Base-by-base conservation (phyloP, 2,888 invertebrate genomes). In the Trichogramma evanescens region DNA sequence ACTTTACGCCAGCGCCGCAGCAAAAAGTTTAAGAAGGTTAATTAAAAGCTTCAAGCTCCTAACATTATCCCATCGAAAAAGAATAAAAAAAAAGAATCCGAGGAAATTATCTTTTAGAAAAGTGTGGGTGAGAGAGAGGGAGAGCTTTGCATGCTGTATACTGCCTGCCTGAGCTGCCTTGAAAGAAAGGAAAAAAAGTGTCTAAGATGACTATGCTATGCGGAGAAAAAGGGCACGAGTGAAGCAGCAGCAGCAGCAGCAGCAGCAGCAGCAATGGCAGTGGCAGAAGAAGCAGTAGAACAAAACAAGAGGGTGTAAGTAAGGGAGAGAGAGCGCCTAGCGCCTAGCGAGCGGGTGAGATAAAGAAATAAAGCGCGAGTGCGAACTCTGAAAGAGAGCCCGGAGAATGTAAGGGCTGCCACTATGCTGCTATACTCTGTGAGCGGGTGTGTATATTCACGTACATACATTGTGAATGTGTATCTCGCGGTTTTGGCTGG, bases 341-440 rank as follows among this genome's bases (percentile, higher is more conserved):
- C 38, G 52, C 7, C 10, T 44, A 58, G 26, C 26, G 58, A 45
- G 61, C 45, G 50, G 51, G 43, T 40, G 64, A 60, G 53, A 58
- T 51, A 56, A 58, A 61, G 54, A 54, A 60, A 59, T 57, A 62
- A 61, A 60, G 52, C 26, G 63, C 61, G 55, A 52, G 26, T 55
- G 58, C 50, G 58, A 26, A 44, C 48, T 26, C 38, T n/a, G 26
- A 62, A 66, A 66, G 66, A 60, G 61, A 60, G 50, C 10, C 55
- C 40, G 43, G 54, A 58, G 54, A 50, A 50, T 51, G 53, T 42
- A 49, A 8, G 8, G 49, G 41, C 48, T 26, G 26, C 26, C 46
- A 10, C 46, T 26, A 26, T 26, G 26, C 2, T 26, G 26, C 26
- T 26, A 26, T 26, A 26, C 26, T 26, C 26, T 26, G 26, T 3